A percentile compares a stretch with the other conserved stretches of the same genome.
These are phyloP conservation scores for Pterocles burchelli DNA, from an alignment of 2,113 vertebrate genomes.

Conservation along the genomic window DNA sequence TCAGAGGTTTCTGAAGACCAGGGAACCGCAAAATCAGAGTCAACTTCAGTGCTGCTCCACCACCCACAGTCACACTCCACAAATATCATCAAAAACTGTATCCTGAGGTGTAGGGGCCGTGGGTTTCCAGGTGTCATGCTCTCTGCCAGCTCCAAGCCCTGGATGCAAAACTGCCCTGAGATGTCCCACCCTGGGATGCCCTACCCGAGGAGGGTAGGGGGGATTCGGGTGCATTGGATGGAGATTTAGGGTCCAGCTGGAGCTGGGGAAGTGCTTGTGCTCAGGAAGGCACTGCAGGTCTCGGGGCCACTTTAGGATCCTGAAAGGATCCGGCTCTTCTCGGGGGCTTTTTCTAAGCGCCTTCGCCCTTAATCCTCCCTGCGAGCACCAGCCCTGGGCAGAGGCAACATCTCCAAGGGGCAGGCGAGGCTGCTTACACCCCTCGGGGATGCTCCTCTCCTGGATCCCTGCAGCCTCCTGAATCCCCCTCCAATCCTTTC, in stretches of 20 bases:
- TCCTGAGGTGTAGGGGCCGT: not conserved
- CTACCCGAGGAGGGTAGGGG: not conserved
- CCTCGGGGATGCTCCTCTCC: not conserved
- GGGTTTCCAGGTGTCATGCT: not conserved
- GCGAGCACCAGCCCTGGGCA: not conserved
- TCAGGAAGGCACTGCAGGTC: not conserved
- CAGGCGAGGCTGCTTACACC: rapidly evolving
- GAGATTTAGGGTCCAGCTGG: not conserved
- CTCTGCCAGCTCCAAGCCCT: not conserved
- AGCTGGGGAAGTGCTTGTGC: not conserved
- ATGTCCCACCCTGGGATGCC: not conserved
- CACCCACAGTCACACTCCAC: rapidly evolving
- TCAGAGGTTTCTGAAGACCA: not conserved
- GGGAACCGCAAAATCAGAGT: not conserved
- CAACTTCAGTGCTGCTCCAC: not conserved
- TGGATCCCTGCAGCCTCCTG: not conserved
- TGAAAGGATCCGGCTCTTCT: not conserved
- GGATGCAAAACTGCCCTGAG: not conserved
- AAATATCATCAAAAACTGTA: not conserved
- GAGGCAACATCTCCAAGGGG: rapidly evolving
- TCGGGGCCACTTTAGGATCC: not conserved
- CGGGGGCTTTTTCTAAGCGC: not conserved
- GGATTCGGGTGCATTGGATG: rapidly evolving
- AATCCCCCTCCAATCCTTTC: not conserved
- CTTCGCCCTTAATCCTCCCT: not conserved